phyloP scores from a whole-genome alignment of 2,888 invertebrate genomes.

The Phyto melanocephala region DNA sequence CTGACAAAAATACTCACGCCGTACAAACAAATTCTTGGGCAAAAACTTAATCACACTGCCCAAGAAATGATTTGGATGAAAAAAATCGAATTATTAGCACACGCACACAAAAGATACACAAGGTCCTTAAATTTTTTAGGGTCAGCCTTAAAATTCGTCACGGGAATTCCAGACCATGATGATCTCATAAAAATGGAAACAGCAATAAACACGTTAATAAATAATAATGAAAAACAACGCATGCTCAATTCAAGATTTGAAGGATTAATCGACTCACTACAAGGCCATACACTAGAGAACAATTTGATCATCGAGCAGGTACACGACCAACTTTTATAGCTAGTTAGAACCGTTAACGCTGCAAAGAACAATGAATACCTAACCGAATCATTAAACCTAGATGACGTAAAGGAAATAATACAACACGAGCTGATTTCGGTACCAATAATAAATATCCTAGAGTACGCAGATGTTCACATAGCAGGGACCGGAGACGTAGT shows the following conservation, averaged over 20 bases:
- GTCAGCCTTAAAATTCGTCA: conserved; percentile 17
- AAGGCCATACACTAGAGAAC: neutral
- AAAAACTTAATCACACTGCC: neutral
- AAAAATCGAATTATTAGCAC: neutral
- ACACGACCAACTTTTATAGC: neutral
- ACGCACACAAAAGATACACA: neutral
- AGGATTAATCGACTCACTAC: neutral
- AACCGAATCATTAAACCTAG: too few relatives aligned
- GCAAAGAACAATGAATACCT: neutral
- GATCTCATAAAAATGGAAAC: neutral
- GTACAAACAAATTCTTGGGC: neutral
- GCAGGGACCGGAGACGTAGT: too few relatives aligned
- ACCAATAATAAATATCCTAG: too few relatives aligned
- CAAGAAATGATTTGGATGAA: conserved; percentile 2
- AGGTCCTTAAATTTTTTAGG: conserved; percentile 13
- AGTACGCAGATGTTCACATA: too few relatives aligned
- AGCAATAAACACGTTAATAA: conserved; percentile 11
- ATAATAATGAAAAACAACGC: conserved; percentile 18
- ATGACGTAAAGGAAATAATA: too few relatives aligned
- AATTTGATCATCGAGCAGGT: neutral
- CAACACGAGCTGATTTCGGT: too few relatives aligned
- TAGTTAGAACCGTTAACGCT: neutral
- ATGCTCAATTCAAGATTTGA: conserved; percentile 6
- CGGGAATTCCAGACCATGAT: neutral
- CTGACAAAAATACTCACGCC: conserved; percentile 12